Conservation (phyloP, 2,888 invertebrate genomes). For the Protodeltote pygarga region DNA sequence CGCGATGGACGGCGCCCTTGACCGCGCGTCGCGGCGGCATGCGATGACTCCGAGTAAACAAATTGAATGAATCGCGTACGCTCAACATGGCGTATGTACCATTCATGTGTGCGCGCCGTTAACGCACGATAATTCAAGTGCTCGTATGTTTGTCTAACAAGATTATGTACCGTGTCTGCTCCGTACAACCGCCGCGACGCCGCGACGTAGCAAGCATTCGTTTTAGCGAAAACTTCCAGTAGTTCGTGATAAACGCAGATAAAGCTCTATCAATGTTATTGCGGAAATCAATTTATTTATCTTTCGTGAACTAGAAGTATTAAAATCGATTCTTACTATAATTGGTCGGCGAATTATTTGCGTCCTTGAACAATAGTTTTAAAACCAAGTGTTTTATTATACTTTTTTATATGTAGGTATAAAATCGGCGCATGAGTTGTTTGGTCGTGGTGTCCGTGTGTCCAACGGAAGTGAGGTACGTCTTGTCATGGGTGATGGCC, state of each 20-base stretch:
- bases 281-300: constrained; percentile 38
- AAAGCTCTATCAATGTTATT: constrained; percentile 30
- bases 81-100: constrained; percentile 71
- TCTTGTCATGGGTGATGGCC: constrained; percentile 79
- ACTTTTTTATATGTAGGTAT: constrained; percentile 9
- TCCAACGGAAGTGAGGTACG: constrained; percentile 67
- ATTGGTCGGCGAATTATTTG: constrained; percentile 15
- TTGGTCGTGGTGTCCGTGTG: constrained; percentile 45
- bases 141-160: constrained; percentile 72
- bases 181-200: constrained; percentile 4
- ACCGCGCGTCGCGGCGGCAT: constrained; percentile 72
- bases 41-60: constrained; percentile 76
- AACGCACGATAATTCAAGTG: constrained; percentile 79
- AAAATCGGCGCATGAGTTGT: constrained; percentile 36
- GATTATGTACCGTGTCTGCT: constrained; percentile 58
- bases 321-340: constrained; percentile 29
- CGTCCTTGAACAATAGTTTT: constrained; percentile 25
- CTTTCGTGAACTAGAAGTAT: constrained; percentile 20
- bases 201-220: constrained; percentile 7
- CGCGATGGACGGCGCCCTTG: constrained; percentile 81
- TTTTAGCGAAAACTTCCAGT: constrained; percentile 24
- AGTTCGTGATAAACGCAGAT: constrained; percentile 38
- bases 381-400: constrained; percentile 13
- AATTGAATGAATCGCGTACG: constrained; percentile 85
- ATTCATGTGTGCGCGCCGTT: constrained; percentile 82